These are phyloP conservation scores for Nematostella vectensis DNA, from an alignment of 92 coral and sea anemone genomes.

Conservation along the genomic window DNA sequence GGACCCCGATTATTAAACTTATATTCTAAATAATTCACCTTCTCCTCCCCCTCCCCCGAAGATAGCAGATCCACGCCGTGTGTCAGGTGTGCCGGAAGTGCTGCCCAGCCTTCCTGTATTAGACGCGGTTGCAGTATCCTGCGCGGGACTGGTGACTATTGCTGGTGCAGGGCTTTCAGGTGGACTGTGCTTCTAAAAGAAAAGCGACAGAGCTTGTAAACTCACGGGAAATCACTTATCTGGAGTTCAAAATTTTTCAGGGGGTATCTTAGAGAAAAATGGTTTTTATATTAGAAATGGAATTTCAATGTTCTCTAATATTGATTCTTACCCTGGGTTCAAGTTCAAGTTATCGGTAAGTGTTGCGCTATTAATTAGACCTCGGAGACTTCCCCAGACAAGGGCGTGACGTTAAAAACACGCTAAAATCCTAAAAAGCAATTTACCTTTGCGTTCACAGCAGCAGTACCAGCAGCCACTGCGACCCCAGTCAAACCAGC, in stretches of 20 bases:
- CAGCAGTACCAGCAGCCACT: constrained; percentile 1
- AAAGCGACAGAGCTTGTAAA: not conserved
- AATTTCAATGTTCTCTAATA: too few relatives aligned
- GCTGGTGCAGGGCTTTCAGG: constrained; percentile 33
- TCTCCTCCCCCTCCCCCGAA: constrained; percentile 1
- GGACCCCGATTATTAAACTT: too few relatives aligned
- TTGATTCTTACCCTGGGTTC: too few relatives aligned
- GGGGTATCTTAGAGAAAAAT: too few relatives aligned
- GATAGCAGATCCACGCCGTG: constrained; percentile 18
- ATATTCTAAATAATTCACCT: not conserved
- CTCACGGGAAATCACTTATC: too few relatives aligned
- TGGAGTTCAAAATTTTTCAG: too few relatives aligned
- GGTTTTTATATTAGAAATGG: too few relatives aligned
- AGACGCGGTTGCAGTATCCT: constrained; percentile 15
- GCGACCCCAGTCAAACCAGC: constrained; percentile 1
- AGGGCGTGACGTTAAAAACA: too few relatives aligned
- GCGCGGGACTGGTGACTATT: constrained; percentile 60
- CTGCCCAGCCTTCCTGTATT: not conserved
- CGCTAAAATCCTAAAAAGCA: too few relatives aligned
- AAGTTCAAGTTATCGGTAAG: too few relatives aligned
- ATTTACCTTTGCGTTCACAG: not conserved
- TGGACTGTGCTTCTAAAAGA: not conserved
- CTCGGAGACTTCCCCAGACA: too few relatives aligned
- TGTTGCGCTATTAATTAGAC: too few relatives aligned
- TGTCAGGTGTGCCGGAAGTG: constrained; percentile 1